Percentiles rank a stretch among this genome's conserved stretches.
These are phyloP conservation scores for Drosophila multiciliata DNA, from an alignment of 2,888 invertebrate genomes.

Conservation along the genomic window DNA sequence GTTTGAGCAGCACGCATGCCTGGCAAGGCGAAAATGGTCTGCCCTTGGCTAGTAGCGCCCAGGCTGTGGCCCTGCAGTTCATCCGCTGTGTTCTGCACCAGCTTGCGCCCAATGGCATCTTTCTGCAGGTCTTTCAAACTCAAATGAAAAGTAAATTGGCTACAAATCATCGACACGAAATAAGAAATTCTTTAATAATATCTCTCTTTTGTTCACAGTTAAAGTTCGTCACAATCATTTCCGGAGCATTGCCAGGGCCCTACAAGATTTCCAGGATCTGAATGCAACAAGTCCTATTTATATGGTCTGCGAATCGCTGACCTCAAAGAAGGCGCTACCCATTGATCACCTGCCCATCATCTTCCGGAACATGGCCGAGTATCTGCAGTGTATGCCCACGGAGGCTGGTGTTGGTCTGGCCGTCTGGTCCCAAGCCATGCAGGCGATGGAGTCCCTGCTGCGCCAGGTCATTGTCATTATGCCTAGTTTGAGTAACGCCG, in stretches of 20 bases:
- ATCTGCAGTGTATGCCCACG: constrained; percentile 95
- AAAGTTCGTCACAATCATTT: constrained; percentile 92
- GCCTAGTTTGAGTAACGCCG: constrained; percentile 89
- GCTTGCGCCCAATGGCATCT: constrained; percentile 98
- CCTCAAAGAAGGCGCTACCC: constrained; percentile 91
- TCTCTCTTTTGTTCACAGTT: constrained; percentile 64
- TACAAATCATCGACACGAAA: neutral
- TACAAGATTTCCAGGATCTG: constrained; percentile 97
- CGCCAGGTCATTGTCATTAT: constrained; percentile 90
- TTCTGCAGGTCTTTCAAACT: constrained; percentile 97
- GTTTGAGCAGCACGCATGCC: constrained; percentile 90
- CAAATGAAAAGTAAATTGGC: constrained; percentile 90
- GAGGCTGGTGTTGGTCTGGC: constrained; percentile 90
- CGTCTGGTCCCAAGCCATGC: constrained; percentile 92
- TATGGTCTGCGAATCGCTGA: constrained; percentile 90
- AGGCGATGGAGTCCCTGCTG: constrained; percentile 94
- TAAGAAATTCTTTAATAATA: neutral
- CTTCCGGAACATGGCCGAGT: constrained; percentile 95
- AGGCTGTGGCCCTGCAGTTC: constrained; percentile 98
- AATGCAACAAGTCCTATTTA: constrained; percentile 98
- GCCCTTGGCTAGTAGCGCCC: constrained; percentile 96
- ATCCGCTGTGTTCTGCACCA: constrained; percentile 98
- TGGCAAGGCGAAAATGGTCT: constrained; percentile 95
- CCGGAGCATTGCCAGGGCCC: constrained; percentile 95
- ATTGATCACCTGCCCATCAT: constrained; percentile 90